Evolutionary conservation across 2,113 vertebrate genomes (phyloP).

Genomic region (Carassius gibelio): DNA sequence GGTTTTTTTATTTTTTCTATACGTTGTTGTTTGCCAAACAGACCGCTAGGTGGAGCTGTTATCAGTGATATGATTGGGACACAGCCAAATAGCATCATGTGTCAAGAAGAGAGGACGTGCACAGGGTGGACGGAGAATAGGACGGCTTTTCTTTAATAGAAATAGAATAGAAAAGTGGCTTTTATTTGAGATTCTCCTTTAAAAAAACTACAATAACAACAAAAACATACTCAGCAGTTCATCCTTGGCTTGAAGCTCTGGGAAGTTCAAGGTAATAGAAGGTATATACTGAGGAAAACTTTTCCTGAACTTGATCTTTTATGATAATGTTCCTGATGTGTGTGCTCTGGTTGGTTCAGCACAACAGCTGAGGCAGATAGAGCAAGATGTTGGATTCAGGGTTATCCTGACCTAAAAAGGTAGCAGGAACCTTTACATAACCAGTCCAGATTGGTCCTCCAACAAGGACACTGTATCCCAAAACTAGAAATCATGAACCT

Average conservation of each 20-base stretch:
- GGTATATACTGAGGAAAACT: background rate
- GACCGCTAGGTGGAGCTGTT: conserved; percentile 68
- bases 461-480: background rate
- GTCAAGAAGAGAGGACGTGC: conserved; percentile 55
- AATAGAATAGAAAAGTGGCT: conserved; percentile 12
- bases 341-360: background rate
- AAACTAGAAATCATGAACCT: background rate
- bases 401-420: background rate
- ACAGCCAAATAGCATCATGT: conserved; percentile 29
- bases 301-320: background rate
- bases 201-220: background rate
- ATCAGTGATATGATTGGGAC: conserved; percentile 56
- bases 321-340: background rate
- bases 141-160: background rate
- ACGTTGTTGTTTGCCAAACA: conserved; percentile 26
- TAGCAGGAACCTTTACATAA: background rate
- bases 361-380: background rate
- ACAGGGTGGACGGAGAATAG: background rate
- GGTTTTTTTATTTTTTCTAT: background rate
- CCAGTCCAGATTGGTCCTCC: background rate
- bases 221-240: background rate
- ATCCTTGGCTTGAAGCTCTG: background rate
- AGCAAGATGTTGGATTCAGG: background rate
- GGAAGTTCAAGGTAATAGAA: background rate
- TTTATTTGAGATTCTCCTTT: conserved; percentile 38